Evolutionary conservation across 2,888 invertebrate species (phyloP), one percentile per base, ranked within the genome.

Genomic region (Pterostichus niger): DNA sequence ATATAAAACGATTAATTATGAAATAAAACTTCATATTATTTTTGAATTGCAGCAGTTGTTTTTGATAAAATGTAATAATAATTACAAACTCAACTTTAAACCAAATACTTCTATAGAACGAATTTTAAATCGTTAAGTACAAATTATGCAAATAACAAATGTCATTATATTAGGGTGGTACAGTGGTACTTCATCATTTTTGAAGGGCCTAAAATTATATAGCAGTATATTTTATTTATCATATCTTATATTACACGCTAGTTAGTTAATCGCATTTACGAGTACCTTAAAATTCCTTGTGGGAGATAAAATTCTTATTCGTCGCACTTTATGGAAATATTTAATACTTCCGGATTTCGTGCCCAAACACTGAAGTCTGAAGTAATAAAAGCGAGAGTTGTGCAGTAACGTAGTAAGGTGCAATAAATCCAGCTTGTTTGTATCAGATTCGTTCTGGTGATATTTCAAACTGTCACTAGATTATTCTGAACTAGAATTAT

Each of bases 391-490:
- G 17, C 68, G 44, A 71, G 17, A 71, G 15, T 71, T 44, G 17
- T 13, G 13, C 13, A 13, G 24, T 17, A 17, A 17, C 40, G 9
- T 9, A 56, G 56, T 56, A 10, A 56, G 24, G 56, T 17, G 68
- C 68, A 40, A 71, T 71, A 44, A 71, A 44, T 71, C 17, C 68
- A 17, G 11, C 44, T 56, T 71, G 64, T 35, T 68, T 68, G 44
- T 71, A 71, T 71, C 44, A 10, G 44, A 71, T 71, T 71, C 68
- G 44, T 17, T n/a, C 13, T 40, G 17, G 68, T 71, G 68, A 71
- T 44, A 71, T 71, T 71, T 71, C 17, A 44, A 71, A 71, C 40
- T 71, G 68, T 44, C 68, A 71, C 64, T 64, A 64, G 64, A 64
- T 64, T 64, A 64, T 64, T 33, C 35, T 10, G 24, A 35, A 64